A percentile compares a stretch with the other conserved stretches of the same genome.
Conservation (phyloP, 2,888 invertebrate species). For the Drosophila demipolita region DNA sequence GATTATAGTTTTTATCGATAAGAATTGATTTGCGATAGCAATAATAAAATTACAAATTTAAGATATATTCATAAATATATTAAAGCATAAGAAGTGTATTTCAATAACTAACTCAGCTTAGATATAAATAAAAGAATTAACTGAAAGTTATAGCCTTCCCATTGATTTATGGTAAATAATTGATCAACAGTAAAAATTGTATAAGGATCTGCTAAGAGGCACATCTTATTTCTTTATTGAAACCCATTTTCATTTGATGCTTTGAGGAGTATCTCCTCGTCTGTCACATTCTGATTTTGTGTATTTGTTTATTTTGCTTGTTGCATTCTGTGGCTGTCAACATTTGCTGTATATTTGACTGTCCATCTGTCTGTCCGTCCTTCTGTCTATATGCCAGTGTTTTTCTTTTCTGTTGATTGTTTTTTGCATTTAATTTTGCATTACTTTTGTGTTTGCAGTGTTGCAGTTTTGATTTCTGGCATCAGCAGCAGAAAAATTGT, state of each 20-base stretch:
- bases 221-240: neutral
- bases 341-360: constrained; percentile 40
- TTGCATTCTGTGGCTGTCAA: constrained; percentile 61
- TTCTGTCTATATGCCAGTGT: constrained; percentile 2
- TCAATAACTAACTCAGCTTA: too few relatives aligned
- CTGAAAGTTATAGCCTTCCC: neutral
- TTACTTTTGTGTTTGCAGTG: constrained; percentile 59
- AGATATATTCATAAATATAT: too few relatives aligned
- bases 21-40: neutral
- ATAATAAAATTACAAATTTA: neutral
- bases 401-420: constrained; percentile 51
- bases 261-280: constrained; percentile 10
- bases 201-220: neutral
- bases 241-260: neutral
- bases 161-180: neutral
- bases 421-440: constrained; percentile 74
- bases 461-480: constrained; percentile 74
- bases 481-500: constrained; percentile 25
- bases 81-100: too few relatives aligned
- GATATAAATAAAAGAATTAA: too few relatives aligned
- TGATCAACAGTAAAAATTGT: neutral
- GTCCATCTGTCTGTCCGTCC: constrained; percentile 7
- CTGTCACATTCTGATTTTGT: neutral
- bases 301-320: constrained; percentile 34
- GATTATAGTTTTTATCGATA: neutral